Base-by-base conservation (phyloP, 2,888 invertebrate genomes). In the Nezara viridula region DNA sequence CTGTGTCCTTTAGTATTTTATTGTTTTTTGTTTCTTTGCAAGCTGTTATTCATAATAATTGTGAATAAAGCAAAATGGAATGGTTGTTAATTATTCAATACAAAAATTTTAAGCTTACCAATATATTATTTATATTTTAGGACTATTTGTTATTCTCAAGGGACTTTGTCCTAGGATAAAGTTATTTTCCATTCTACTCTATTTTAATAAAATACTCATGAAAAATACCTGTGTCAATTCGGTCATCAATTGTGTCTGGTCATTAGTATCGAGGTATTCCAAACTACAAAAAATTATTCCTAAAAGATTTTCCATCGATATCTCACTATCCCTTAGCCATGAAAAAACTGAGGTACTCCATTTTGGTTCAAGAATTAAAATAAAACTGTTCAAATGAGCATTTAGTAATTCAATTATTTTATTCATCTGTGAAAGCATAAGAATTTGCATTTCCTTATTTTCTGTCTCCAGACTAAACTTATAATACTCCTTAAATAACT, bases 251-350 rank as follows among this genome's bases (percentile, higher is more conserved):
- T 27, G 21, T n/a, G n/a, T 19, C 40, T 37, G 27, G 37, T 90
- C 89, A 19, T 89, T 87, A 60, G 86, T 66, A 16, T 89, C 86
- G 49, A 96, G 92, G 91, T 95, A 94, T 52, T 93, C 93, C 90
- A 95, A 92, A 86, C 96, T 92, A 89, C 94, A 93, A 92, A 96
- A 96, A 86, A 95, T 93, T 21, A 96, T 93, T 91, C 95, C 95
- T 3, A 96, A 93, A 4, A 95, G 93, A 52, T 94, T 92, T 90
- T 94, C 94, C 66, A 94, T 94, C 37, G 94, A 93, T 91, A 94
- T 94, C 0, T 93, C 92, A 86, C 94, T 94, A 0, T 93, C 93
- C 0, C 92, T 91, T 88, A 96, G 92, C 95, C 95, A 95, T 0
- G 91, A 91, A 2, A 85, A 88, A 47, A 91, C 86, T n/a, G 86